Evolutionary conservation across 2,888 invertebrate genomes (phyloP).

Genomic region (Notodromas monacha): DNA sequence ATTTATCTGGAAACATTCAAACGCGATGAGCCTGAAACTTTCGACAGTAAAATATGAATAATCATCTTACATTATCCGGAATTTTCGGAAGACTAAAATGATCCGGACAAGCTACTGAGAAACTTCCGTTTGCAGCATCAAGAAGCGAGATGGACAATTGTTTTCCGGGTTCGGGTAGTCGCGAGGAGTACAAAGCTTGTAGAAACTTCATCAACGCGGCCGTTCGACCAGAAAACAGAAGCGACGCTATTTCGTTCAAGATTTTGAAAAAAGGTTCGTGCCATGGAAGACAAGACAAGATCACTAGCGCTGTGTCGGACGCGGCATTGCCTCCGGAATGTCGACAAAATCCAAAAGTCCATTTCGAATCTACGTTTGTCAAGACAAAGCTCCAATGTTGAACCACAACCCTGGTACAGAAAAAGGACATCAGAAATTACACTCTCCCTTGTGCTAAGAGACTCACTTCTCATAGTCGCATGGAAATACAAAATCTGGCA

Average conservation of each 20-base stretch:
- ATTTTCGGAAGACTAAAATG: constrained; percentile 61
- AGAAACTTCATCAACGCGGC: constrained; percentile 28
- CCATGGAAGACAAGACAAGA: constrained; percentile 74
- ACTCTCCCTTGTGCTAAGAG: no score
- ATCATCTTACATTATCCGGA: constrained; percentile 61
- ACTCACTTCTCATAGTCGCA: constrained; percentile 42
- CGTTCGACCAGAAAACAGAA: no score
- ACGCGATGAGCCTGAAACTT: not conserved
- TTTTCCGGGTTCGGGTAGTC: constrained; percentile 32
- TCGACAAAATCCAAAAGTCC: constrained; percentile 87
- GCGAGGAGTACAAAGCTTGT: constrained; percentile 28
- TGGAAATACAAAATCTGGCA: constrained; percentile 71
- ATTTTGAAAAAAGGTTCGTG: constrained; percentile 81
- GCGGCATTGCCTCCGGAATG: constrained; percentile 64
- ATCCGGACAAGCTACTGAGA: constrained; percentile 21
- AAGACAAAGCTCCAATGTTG: constrained; percentile 89
- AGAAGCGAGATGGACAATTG: constrained; percentile 17
- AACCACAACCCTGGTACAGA: constrained; percentile 34
- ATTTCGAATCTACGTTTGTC: constrained; percentile 74
- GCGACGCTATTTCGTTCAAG: constrained; percentile 45
- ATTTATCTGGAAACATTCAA: constrained; percentile 36
- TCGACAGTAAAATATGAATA: constrained; percentile 5
- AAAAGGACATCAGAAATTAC: no score
- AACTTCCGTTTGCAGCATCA: constrained; percentile 7
- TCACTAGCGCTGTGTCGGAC: constrained; percentile 49